phyloP scores from a whole-genome alignment of 1,140 invertebrate species.

The Danaus plexippus region DNA sequence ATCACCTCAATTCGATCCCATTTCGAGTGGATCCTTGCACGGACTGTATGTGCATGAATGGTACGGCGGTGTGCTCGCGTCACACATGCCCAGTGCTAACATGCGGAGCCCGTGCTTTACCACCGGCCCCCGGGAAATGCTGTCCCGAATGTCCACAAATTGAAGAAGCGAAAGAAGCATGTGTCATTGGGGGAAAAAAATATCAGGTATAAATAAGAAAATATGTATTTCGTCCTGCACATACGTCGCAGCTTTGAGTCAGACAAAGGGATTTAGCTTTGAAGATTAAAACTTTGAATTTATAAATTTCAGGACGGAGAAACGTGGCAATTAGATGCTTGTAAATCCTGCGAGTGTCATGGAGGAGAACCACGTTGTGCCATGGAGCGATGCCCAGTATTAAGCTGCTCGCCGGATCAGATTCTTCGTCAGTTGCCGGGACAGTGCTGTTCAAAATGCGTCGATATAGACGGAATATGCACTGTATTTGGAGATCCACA shows the following conservation, averaged over 20 bases:
- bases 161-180: slow-evolving; percentile 76
- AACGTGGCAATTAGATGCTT: slow-evolving; percentile 87
- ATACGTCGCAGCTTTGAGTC: no score
- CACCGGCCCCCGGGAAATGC: slow-evolving; percentile 78
- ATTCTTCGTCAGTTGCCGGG: slow-evolving; percentile 79
- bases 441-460: slow-evolving; percentile 89
- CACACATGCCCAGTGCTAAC: slow-evolving; percentile 87
- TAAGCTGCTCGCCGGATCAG: slow-evolving; percentile 82
- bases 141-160: slow-evolving; percentile 81
- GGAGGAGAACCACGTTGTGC: slow-evolving; percentile 86
- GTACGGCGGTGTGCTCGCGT: slow-evolving; percentile 82
- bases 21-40: slow-evolving; percentile 86
- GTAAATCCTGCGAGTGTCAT: slow-evolving; percentile 87
- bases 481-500: slow-evolving; percentile 95
- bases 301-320: slow-evolving; percentile 83
- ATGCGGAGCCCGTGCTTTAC: slow-evolving; percentile 80
- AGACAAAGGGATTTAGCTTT: background rate
- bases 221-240: no score
- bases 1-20: slow-evolving; percentile 73
- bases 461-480: slow-evolving; percentile 91
- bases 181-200: slow-evolving; percentile 75
- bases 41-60: slow-evolving; percentile 83
- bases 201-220: slow-evolving; percentile 72
- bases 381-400: slow-evolving; percentile 79
- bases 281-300: background rate